phyloP scores from a whole-genome alignment of 1,140 invertebrate genomes.

The Drosophila nasuta region DNA sequence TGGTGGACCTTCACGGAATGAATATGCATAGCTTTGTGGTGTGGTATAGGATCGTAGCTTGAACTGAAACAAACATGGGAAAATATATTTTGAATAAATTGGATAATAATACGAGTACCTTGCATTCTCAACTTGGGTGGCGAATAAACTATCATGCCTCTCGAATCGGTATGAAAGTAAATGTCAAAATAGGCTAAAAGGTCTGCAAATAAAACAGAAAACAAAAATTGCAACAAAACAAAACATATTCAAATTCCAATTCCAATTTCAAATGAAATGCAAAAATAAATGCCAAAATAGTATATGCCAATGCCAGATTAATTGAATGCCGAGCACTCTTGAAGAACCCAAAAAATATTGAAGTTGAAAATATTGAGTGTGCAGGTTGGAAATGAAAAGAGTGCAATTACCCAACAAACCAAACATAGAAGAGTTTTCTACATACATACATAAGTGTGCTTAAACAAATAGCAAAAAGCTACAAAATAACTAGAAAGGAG shows the following conservation, averaged over 20 bases:
- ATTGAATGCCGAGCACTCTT: slow-evolving; percentile 1
- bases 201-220: slow-evolving; percentile 88
- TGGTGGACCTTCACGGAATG: background rate
- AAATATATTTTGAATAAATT: slow-evolving; percentile 53
- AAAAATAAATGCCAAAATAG: background rate
- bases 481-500: slow-evolving; percentile 14
- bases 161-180: slow-evolving; percentile 92
- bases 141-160: slow-evolving; percentile 88
- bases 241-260: slow-evolving; percentile 47
- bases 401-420: slow-evolving; percentile 34
- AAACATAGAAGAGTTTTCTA: slow-evolving; percentile 22
- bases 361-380: slow-evolving; percentile 24
- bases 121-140: slow-evolving; percentile 90
- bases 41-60: background rate
- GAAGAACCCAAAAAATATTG: slow-evolving; percentile 3
- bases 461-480: slow-evolving; percentile 6
- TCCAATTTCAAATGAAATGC: slow-evolving; percentile 11
- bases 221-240: slow-evolving; percentile 49
- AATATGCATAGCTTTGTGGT: background rate
- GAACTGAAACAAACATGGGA: slow-evolving; percentile 22
- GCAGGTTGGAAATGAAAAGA: slow-evolving; percentile 33
- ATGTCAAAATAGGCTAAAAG: slow-evolving; percentile 91
- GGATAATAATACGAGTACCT: slow-evolving; percentile 86
- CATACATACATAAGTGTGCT: slow-evolving; percentile 17
- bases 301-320: slow-evolving; percentile 12